Conservation (phyloP, 2,888 invertebrate genomes). For the Antitype chi region DNA sequence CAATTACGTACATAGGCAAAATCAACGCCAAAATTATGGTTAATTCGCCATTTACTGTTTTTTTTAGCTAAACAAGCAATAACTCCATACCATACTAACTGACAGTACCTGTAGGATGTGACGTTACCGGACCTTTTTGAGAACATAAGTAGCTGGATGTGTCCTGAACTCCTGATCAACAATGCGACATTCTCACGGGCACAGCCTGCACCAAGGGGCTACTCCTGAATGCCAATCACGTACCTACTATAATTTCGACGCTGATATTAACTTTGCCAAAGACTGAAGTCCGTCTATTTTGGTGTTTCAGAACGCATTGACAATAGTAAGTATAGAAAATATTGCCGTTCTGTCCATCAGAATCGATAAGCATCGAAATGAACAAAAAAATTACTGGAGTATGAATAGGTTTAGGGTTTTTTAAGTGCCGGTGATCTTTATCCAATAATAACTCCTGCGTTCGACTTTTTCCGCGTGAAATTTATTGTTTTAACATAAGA, state of each 20-base stretch:
- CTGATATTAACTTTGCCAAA: conserved; percentile 30
- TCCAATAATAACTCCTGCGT: no score
- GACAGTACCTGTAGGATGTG: neutral
- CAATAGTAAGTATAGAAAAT: neutral
- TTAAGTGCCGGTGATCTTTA: no score
- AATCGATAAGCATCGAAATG: no score
- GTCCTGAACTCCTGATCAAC: conserved; percentile 47
- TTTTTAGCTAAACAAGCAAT: no score
- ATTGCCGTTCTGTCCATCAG: no score
- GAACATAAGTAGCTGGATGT: conserved; percentile 18
- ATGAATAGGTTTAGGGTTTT: no score
- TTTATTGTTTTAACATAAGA: no score
- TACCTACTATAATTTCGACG: conserved; percentile 68
- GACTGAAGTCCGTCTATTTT: conserved; percentile 7
- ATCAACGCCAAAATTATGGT: no score
- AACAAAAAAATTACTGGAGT: no score
- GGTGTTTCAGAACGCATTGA: conserved; percentile 6
- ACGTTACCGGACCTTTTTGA: conserved; percentile 7
- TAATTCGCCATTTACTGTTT: no score
- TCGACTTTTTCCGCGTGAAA: no score
- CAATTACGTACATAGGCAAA: no score
- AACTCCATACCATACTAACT: neutral
- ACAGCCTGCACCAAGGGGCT: conserved; percentile 76
- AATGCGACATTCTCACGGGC: conserved; percentile 73
- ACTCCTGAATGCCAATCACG: conserved; percentile 81